These are phyloP conservation scores for Barypeithes pellucidus DNA, from an alignment of 2,888 invertebrate species.

Conservation along the genomic window DNA sequence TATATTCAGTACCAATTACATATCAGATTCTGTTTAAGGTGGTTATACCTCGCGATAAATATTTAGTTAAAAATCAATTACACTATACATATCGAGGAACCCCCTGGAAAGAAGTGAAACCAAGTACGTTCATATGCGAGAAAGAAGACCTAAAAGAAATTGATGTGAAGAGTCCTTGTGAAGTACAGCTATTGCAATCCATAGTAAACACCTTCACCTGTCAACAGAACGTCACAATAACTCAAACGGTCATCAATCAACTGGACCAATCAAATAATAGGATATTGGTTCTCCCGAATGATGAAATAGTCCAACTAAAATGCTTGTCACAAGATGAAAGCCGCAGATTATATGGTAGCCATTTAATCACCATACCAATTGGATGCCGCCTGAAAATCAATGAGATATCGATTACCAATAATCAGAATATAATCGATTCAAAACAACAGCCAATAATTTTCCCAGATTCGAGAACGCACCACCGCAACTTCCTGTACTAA, in stretches of 20 bases:
- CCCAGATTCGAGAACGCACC: background rate
- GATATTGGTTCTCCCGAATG: background rate
- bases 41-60: conserved; percentile 20
- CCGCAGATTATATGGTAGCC: too few species aligned
- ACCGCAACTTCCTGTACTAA: background rate
- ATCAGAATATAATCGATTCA: background rate
- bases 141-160: background rate
- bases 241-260: background rate
- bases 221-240: background rate
- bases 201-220: background rate
- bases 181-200: background rate
- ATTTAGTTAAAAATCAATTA: conserved; percentile 23
- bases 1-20: conserved; percentile 9
- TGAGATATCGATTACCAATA: background rate
- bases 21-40: conserved; percentile 18
- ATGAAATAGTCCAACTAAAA: background rate
- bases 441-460: background rate
- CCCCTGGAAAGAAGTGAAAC: conserved; percentile 3
- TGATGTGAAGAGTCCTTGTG: background rate
- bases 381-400: background rate
- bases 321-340: background rate
- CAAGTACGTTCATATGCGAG: background rate
- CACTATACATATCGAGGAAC: conserved; percentile 7
- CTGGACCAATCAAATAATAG: background rate
- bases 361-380: background rate